These are phyloP conservation scores for Euschistus heros DNA, from an alignment of 1,140 invertebrate species.

Conservation along the genomic window DNA sequence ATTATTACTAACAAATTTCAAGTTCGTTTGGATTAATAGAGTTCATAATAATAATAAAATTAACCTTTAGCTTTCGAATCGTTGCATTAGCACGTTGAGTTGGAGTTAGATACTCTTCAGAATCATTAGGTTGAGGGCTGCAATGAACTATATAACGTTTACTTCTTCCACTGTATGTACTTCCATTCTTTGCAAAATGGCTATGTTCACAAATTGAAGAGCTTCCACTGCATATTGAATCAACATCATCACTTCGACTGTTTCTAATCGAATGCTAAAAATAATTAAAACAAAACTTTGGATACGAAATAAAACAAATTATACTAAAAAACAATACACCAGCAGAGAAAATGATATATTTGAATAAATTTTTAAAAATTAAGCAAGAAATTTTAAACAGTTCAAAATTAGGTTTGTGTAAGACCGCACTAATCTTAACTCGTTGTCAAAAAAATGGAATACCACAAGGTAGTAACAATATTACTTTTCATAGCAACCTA, in stretches of 20 bases:
- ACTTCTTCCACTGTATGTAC: constrained; percentile 55
- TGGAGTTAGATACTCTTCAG: constrained; percentile 70
- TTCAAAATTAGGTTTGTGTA: too few species aligned
- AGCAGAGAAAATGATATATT: too few species aligned
- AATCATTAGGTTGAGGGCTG: constrained; percentile 53
- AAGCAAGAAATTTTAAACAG: too few species aligned
- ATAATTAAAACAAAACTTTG: not conserved
- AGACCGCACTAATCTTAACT: too few species aligned
- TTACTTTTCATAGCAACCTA: too few species aligned
- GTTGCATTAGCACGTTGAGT: constrained; percentile 71
- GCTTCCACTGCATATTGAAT: constrained; percentile 6
- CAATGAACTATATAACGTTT: constrained; percentile 74
- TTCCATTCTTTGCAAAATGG: constrained; percentile 66
- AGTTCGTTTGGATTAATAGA: too few species aligned
- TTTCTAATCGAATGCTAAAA: constrained; percentile 4
- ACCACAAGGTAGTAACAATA: too few species aligned
- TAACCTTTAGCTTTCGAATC: constrained; percentile 52
- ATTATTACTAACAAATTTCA: too few species aligned
- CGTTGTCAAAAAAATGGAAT: too few species aligned
- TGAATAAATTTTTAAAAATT: too few species aligned
- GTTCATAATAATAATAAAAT: not conserved
- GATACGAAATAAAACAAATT: not conserved
- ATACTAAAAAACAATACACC: too few species aligned
- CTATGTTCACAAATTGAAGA: constrained; percentile 41
- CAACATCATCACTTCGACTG: constrained; percentile 4